Base-by-base conservation (phyloP, 1,140 invertebrate species). In the Drosophila navojoa region DNA sequence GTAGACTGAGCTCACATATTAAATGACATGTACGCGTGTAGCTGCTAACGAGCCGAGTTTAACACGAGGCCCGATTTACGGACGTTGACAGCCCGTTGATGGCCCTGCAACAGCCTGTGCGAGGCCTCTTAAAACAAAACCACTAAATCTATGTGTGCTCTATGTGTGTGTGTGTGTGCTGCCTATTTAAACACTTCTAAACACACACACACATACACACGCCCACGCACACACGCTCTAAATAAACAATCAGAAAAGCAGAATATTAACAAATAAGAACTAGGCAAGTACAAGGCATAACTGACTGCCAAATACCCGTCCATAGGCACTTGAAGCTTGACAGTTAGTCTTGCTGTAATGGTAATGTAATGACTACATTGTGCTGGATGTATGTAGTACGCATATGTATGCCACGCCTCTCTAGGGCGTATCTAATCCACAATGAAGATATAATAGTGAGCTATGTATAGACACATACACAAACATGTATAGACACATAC, bases 181-280 rank as follows among this genome's bases (percentile, higher is more conserved):
- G 81, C 79, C 81, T 87, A 81, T 85, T 78, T 87, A 72, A 86
- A 78, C 79, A 86, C 81, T 74, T 50, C 35, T n/a, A 15, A 52
- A 64, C 44, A 64, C 32, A 25, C 27, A 29, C 27, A 55, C 52
- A 57, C 52, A 63, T 25, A 64, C 32, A 25, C 16, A 52, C 47
- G 57, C 38, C 16, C 32, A 32, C 32, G 6, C 7, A 22, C 32
- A 66, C 27, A 53, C 4, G 66, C 52, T 64, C 79, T 87, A 79
- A 86, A 75, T 76, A 81, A 86, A 86, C 81, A 86, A 70, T 60
- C 67, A 53, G 71, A 57, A 67, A 76, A 60, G 70, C 67, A 52
- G 81, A 87, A 87, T 86, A 87, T 87, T 87, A 81, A 38, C 35
- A 38, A 38, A 13, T 38, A 38, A 38, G 35, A 11, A 38, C 4